Conservation (phyloP, 2,113 vertebrate species). For the Callocephalon fimbriatum region DNA sequence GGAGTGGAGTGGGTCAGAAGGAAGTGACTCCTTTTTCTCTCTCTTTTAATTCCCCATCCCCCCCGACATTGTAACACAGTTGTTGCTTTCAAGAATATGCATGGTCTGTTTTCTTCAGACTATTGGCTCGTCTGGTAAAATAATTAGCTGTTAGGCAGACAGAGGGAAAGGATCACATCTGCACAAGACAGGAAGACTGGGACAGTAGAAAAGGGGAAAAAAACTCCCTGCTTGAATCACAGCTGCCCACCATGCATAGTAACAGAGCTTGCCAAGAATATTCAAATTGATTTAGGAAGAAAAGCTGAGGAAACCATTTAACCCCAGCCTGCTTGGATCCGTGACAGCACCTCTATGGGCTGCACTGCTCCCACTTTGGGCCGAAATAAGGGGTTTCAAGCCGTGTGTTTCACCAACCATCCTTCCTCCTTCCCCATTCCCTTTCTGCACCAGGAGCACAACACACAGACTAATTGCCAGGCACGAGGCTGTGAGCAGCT, state of each 20-base stretch:
- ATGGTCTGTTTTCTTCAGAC: conserved; percentile 65
- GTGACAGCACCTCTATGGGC: conserved; percentile 21
- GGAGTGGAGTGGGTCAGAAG: conserved; percentile 11
- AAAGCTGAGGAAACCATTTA: conserved; percentile 67
- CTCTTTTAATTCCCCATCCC: background rate
- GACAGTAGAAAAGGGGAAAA: conserved; percentile 32
- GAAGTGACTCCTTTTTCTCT: background rate
- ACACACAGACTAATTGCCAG: background rate
- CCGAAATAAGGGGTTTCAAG: background rate
- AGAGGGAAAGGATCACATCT: conserved; percentile 68
- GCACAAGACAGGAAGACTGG: conserved; percentile 70
- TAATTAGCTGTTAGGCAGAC: conserved; percentile 73
- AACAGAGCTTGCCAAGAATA: conserved; percentile 63
- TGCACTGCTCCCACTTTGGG: conserved; percentile 35
- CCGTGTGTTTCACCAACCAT: background rate
- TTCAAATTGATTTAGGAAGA: conserved; percentile 70
- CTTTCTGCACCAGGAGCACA: background rate
- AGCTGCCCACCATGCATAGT: conserved; percentile 71
- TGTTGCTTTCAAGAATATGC: conserved; percentile 66
- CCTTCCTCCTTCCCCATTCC: background rate
- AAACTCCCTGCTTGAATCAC: conserved; percentile 55
- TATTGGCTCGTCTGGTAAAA: conserved; percentile 70
- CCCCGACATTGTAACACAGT: background rate
- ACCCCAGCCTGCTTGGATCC: conserved; percentile 59
- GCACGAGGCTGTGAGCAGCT: background rate